These are phyloP conservation scores for Cepphus grylle DNA, from an alignment of 2,113 vertebrate genomes.

Conservation along the genomic window DNA sequence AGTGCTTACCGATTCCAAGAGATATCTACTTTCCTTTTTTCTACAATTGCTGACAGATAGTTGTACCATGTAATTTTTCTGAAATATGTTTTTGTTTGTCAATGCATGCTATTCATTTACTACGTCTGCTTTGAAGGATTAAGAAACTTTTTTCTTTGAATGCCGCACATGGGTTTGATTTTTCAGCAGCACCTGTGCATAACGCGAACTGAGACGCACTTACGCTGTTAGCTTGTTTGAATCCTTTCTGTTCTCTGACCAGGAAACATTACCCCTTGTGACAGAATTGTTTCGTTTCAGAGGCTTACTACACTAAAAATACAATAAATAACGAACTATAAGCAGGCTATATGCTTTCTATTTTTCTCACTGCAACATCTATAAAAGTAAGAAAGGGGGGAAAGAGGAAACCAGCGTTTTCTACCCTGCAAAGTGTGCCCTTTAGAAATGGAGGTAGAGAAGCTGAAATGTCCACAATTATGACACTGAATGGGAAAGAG, in stretches of 20 bases:
- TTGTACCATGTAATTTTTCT: slow-evolving; percentile 1
- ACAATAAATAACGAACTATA: background rate
- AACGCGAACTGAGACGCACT: background rate
- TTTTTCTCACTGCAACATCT: background rate
- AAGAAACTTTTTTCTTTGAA: slow-evolving; percentile 27
- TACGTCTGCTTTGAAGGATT: slow-evolving; percentile 39
- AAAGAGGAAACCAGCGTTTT: background rate
- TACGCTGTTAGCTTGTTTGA: slow-evolving; percentile 5
- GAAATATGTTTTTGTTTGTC: slow-evolving; percentile 26
- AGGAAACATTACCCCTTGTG: background rate
- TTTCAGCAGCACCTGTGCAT: slow-evolving; percentile 2
- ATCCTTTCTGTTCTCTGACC: slow-evolving; percentile 2
- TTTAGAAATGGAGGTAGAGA: background rate
- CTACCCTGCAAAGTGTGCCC: background rate
- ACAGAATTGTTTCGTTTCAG: slow-evolving; percentile 6
- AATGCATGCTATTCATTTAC: background rate
- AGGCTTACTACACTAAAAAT: background rate
- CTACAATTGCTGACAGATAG: background rate
- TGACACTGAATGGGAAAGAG: background rate
- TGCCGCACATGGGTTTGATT: background rate
- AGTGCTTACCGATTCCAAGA: background rate
- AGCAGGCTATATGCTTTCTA: background rate
- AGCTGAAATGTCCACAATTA: background rate
- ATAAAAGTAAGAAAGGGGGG: background rate
- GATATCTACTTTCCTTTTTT: background rate